These are phyloP conservation scores for Danio tinwini DNA, from an alignment of 2,797 vertebrate genomes.

Conservation along the genomic window DNA sequence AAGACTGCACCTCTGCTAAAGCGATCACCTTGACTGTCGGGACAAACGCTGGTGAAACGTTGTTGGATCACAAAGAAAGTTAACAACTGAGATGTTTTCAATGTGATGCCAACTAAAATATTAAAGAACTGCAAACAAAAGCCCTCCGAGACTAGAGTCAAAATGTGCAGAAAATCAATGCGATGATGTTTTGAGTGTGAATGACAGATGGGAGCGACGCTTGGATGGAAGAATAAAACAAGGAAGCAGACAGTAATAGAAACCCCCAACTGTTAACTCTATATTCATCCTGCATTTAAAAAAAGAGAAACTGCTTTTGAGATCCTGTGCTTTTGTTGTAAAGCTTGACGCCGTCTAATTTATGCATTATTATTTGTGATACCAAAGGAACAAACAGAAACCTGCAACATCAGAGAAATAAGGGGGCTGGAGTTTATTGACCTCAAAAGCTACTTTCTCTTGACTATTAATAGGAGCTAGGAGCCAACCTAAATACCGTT, in stretches of 20 bases:
- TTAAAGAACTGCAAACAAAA: constrained; percentile 17
- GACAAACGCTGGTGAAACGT: constrained; percentile 22
- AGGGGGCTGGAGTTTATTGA: constrained; percentile 68
- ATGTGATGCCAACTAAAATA: constrained; percentile 5
- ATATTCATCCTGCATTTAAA: constrained; percentile 27
- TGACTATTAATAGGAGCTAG: constrained; percentile 73
- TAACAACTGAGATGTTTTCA: constrained; percentile 25
- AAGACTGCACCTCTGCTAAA: constrained; percentile 62
- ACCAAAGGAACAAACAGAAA: constrained; percentile 39
- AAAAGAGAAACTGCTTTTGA: constrained; percentile 54
- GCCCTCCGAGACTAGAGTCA: not conserved
- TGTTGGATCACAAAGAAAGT: constrained; percentile 46
- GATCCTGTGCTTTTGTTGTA: constrained; percentile 5
- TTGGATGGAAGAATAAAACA: constrained; percentile 26
- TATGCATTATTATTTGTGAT: constrained; percentile 61
- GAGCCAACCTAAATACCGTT: constrained; percentile 65
- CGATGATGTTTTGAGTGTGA: constrained; percentile 37
- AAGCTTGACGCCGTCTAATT: constrained; percentile 61
- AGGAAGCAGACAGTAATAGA: constrained; percentile 17
- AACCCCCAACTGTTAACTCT: constrained; percentile 32
- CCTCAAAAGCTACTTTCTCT: constrained; percentile 72
- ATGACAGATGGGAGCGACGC: constrained; percentile 18
- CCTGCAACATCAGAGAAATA: constrained; percentile 62
- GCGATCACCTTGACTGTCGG: constrained; percentile 51
- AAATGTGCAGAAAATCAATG: constrained; percentile 30